These are phyloP conservation scores for Orestias chungarensis DNA, from an alignment of 2,797 vertebrate species.

Conservation along the genomic window DNA sequence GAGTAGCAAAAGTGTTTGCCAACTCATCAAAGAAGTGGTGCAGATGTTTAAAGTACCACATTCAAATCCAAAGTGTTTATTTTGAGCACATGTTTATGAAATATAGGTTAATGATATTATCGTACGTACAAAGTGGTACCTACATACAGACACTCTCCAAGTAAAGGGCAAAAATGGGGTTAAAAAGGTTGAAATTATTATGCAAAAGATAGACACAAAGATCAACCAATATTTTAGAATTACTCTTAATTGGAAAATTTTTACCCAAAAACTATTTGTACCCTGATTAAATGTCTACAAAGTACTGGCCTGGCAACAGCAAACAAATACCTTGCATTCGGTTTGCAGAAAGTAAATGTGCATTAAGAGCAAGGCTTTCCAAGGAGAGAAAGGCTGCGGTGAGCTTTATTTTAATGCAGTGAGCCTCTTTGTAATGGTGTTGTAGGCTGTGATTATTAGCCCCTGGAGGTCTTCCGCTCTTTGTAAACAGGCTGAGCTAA, in stretches of 20 bases:
- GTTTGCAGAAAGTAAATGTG: constrained; percentile 4
- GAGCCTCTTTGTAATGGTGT: constrained; percentile 57
- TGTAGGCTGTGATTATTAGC: constrained; percentile 71
- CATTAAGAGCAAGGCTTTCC: constrained; percentile 13
- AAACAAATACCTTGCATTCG: background rate
- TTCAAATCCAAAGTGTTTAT: background rate
- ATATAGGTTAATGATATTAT: background rate
- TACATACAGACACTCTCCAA: background rate
- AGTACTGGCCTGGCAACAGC: background rate
- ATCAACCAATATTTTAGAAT: background rate
- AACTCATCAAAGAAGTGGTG: background rate
- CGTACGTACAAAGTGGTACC: no score
- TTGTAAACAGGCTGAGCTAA: constrained; percentile 75
- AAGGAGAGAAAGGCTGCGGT: constrained; percentile 14
- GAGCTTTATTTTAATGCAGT: constrained; percentile 54
- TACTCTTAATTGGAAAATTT: background rate
- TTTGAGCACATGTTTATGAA: background rate
- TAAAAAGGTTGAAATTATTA: background rate
- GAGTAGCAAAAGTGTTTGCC: background rate
- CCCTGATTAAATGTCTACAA: background rate
- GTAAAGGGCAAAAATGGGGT: background rate
- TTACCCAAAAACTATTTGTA: background rate
- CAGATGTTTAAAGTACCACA: background rate
- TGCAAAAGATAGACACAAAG: background rate
- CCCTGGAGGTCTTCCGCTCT: constrained; percentile 63